phyloP scores from a whole-genome alignment of 35 echinoderm and acorn worm species.

The Apostichopus japonicus region DNA sequence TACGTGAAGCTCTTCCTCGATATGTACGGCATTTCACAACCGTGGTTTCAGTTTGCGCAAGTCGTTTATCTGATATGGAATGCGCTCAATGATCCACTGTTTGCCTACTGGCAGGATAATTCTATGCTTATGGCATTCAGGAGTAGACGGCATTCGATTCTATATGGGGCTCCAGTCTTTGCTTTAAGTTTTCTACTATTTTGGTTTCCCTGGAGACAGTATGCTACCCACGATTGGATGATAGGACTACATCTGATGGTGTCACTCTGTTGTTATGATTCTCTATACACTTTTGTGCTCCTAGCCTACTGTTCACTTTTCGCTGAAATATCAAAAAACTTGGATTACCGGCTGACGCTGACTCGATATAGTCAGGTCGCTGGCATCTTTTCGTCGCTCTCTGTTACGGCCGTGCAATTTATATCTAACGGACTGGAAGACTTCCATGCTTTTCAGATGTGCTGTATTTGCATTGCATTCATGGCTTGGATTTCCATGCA shows the following conservation, averaged over 20 bases:
- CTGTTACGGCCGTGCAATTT: conserved; percentile 73
- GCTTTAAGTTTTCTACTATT: conserved; percentile 74
- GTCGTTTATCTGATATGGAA: conserved; percentile 80
- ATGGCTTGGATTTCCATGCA: conserved; percentile 79
- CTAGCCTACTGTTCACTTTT: conserved; percentile 85
- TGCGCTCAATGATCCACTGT: conserved; percentile 85
- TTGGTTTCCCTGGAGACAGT: conserved; percentile 97
- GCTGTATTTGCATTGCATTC: conserved; percentile 74
- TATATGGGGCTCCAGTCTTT: conserved; percentile 86
- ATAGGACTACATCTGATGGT: conserved; percentile 80
- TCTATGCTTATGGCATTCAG: conserved; percentile 67
- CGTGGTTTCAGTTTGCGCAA: conserved; percentile 76
- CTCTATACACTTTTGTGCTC: conserved; percentile 87
- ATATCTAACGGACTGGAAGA: conserved; percentile 78
- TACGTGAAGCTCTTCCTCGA: conserved; percentile 87
- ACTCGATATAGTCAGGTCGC: conserved; percentile 82
- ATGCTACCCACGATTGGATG: conserved; percentile 71
- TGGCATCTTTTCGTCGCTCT: conserved; percentile 59
- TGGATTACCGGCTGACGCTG: conserved; percentile 75
- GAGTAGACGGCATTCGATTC: conserved; percentile 59
- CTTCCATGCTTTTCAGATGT: conserved; percentile 83
- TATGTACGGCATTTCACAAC: conserved; percentile 65
- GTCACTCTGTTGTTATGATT: conserved; percentile 86
- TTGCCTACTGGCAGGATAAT: conserved; percentile 87
- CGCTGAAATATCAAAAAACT: conserved; percentile 83